Base-by-base conservation (phyloP, 1,140 invertebrate species). In the Drosophila saltans region DNA sequence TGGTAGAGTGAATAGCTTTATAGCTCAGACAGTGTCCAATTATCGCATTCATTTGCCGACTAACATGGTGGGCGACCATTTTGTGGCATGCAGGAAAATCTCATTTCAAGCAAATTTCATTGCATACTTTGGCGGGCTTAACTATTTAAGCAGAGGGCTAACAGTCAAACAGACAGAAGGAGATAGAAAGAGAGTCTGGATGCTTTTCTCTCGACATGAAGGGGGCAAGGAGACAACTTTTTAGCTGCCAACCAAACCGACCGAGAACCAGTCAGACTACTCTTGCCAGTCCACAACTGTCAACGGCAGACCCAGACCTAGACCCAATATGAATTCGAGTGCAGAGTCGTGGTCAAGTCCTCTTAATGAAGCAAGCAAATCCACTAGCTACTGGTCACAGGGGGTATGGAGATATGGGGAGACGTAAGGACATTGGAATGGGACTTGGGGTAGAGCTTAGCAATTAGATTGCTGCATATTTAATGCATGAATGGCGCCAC, bases 391-490 rank as follows among this genome's bases (percentile, higher is more conserved):
- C 67, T 57, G 43, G 45, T 56, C 68, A 72, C 62, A 11, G 28
- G 69, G 40, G 61, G 33, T 26, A 40, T 43, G 59, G 40, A 52
- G 48, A 59, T 16, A 21, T 39, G 73, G 21, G 30, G 21, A n/a
- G 30, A 33, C 30, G 40, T 24, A 26, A n/a, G 36, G 40, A 45
- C 36, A 52, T 16, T 0, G 45, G 57, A 36, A 30, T 11, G 33
- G 40, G 57, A 45, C n/a, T 30, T 40, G 30, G 55, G 71, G 67
- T n/a, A 45, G 65, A 69, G 76, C 80, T 88, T 83, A 88, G 83
- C 83, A 86, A 88, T 86, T 88, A 86, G 73, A 88, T 83, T 89
- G 84, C 76, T 80, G 83, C 83, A 86, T 86, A 89, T 86, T 86
- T 88, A 88, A 86, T 89, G 84, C 83, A 89, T 82, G 77, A 80